phyloP scores from a whole-genome alignment of 1,140 invertebrate genomes.

The Hyposmocoma kahamanoa region DNA sequence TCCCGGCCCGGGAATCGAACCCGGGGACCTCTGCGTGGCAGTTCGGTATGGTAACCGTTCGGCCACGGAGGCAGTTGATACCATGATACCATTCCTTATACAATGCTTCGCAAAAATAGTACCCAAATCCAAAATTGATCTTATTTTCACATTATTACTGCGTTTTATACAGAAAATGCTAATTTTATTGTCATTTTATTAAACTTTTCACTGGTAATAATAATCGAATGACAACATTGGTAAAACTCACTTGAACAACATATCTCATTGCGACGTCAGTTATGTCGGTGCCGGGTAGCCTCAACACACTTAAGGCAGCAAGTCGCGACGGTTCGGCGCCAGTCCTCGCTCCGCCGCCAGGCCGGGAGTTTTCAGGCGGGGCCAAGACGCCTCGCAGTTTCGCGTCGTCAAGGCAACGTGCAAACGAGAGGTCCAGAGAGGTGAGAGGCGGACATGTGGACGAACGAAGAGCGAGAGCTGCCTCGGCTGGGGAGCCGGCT shows the following conservation, averaged over 20 bases:
- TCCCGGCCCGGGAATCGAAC: no score
- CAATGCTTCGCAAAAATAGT: no score
- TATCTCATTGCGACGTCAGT: constrained; percentile 88
- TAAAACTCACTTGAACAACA: constrained; percentile 62
- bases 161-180: no score
- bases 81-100: no score
- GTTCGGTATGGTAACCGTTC: no score
- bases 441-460: constrained; percentile 88
- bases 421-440: constrained; percentile 81
- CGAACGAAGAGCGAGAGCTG: constrained; percentile 86
- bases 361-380: constrained; percentile 88
- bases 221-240: no score
- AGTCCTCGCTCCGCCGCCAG: constrained; percentile 88
- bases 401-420: constrained; percentile 84
- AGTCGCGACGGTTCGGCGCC: constrained; percentile 89
- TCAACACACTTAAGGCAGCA: constrained; percentile 82
- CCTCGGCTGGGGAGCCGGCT: constrained; percentile 86
- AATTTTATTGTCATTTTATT: no score
- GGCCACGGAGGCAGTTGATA: no score
- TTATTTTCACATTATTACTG: no score
- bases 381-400: constrained; percentile 88
- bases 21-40: no score
- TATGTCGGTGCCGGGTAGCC: constrained; percentile 90
- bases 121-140: no score
- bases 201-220: no score